Evolutionary conservation across 2,797 vertebrate species (phyloP), one percentile per base, ranked within the genome.

Genomic region (Eutrigla gurnardus): DNA sequence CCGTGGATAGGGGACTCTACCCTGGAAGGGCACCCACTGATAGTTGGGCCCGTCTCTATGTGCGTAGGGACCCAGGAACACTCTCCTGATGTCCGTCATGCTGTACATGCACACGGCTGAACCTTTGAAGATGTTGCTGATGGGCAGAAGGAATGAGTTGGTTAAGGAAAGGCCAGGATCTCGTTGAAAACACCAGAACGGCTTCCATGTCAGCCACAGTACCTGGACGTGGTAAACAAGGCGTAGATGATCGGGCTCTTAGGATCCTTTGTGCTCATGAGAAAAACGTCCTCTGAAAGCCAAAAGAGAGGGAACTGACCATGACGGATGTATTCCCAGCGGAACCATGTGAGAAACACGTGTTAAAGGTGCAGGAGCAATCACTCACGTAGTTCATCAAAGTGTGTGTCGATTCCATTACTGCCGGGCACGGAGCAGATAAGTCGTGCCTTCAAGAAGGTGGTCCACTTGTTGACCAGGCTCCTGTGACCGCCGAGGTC

Each of bases 381-480:
- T 65, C 50, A 96, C 98, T 97, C 90, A 99, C 98, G 97, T 13
- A 99, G 90, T 79, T 99, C 98, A 87, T 99, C 98, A 60, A 99
- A 99, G 89, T 99, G 97, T 33, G 98, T 99, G 90, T 99, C 98
- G 6, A 99, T 99, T 82, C 98, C 98, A 13, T 97, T 99, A 74
- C 95, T 96, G 25, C 98, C 97, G 0, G 98, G 97, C 37, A 99
- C 97, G 0, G 98, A 98, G 86, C 98, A 99, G 82, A 99, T 93
- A 7, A 99, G 93, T 5, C 98, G 95, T n/a, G 98, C 97, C 89
- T 99, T 99, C 40, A 99, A 88, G 84, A 99, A 99, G 14, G 98
- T 99, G 4, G 97, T 99, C 98, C 98, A 99, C 83, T 99, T 99
- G 87, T 99, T 99, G 43, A 99, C 97, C 60, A 99, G 95, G 85